These are phyloP conservation scores for Euthynnus affinis DNA, from an alignment of 2,797 vertebrate species.

Conservation along the genomic window DNA sequence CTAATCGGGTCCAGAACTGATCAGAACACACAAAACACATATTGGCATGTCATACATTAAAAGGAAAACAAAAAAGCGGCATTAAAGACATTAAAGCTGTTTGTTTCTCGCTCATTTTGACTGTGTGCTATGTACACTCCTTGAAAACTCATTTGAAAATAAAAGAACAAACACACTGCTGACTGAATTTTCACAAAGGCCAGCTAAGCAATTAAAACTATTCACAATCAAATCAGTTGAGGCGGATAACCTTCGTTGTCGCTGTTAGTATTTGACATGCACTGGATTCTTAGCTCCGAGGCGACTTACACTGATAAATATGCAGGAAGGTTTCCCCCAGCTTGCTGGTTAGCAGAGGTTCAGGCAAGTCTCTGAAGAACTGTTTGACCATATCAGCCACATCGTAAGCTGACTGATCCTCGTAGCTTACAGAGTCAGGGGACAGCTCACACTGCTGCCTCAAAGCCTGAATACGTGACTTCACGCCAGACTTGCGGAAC, in stretches of 20 bases:
- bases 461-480: constrained; percentile 95
- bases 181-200: not conserved
- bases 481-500: constrained; percentile 97
- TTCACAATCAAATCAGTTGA: not conserved
- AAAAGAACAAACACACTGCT: not conserved
- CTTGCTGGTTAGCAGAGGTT: constrained; percentile 96
- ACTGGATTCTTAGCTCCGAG: not conserved
- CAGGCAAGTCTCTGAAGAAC: constrained; percentile 97
- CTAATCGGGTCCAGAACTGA: not conserved
- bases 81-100: not conserved
- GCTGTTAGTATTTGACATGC: not conserved
- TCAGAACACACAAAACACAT: not conserved
- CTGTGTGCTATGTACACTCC: no score
- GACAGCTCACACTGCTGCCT: constrained; percentile 95
- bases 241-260: not conserved
- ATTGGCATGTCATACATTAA: not conserved
- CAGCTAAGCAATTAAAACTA: not conserved
- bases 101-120: not conserved
- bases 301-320: constrained; percentile 96
- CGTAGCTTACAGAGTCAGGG: constrained; percentile 92
- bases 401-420: constrained; percentile 96
- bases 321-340: constrained; percentile 98
- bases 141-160: no score
- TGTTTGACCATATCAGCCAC: constrained; percentile 99
- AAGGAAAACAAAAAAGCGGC: no score